Conservation (phyloP, 2,888 invertebrate genomes). For the Macrosiphum euphorbiae region DNA sequence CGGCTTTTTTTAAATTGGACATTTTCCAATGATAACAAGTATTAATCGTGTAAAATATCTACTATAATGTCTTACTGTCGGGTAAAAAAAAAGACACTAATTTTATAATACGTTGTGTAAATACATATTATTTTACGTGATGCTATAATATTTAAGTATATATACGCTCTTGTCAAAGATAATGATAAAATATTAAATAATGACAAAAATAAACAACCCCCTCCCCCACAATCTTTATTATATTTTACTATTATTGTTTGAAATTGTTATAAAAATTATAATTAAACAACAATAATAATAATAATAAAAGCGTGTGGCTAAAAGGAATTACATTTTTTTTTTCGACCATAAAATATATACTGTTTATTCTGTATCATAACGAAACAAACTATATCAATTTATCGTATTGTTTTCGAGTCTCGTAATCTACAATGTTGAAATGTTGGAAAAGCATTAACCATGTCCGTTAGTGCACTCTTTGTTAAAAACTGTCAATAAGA, state of each 20-base stretch:
- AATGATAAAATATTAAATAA: background rate
- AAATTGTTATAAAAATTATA: background rate
- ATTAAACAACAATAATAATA: background rate
- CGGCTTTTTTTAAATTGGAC: conserved; percentile 24
- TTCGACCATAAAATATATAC: background rate
- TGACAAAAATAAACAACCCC: background rate
- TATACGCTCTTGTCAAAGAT: background rate
- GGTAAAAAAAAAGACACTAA: background rate
- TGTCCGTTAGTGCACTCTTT: background rate
- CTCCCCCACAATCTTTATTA: background rate
- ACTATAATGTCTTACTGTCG: conserved; percentile 1
- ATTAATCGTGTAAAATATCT: conserved; percentile 42
- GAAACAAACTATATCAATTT: background rate
- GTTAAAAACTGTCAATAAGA: background rate
- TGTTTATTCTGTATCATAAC: background rate
- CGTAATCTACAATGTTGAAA: background rate
- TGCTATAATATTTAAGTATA: background rate
- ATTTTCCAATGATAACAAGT: conserved; percentile 32
- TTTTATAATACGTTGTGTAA: background rate
- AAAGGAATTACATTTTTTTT: background rate
- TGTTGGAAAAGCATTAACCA: background rate
- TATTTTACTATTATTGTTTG: background rate
- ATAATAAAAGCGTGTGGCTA: background rate
- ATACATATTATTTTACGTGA: background rate
- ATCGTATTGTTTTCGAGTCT: background rate